Percentiles rank a stretch among this genome's conserved stretches.
Conservation (phyloP, 2,113 vertebrate species). For the Danionella cerebrum region DNA sequence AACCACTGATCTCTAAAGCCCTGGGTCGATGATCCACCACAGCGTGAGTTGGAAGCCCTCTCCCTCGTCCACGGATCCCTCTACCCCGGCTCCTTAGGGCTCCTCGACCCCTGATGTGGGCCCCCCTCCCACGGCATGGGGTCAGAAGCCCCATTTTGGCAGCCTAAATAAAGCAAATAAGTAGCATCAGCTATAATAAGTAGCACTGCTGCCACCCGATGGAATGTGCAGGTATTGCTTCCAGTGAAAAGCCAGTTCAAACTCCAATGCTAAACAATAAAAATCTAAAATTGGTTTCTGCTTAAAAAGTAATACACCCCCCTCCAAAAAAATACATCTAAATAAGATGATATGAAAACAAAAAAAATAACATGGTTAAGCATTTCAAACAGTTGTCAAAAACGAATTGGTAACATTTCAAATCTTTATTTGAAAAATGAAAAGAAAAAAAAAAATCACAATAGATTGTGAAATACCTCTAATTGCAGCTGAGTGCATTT, state of each 20-base stretch:
- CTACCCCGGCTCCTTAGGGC: slow-evolving; percentile 73
- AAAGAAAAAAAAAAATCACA: background rate
- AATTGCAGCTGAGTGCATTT: slow-evolving; percentile 90
- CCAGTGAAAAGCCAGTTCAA: too few relatives aligned
- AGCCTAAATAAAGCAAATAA: slow-evolving; percentile 60
- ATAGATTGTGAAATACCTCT: slow-evolving; percentile 67
- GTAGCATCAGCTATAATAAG: background rate
- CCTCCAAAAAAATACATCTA: too few relatives aligned
- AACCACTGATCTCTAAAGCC: slow-evolving; percentile 83
- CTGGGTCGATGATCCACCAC: slow-evolving; percentile 89
- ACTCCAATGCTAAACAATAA: too few relatives aligned
- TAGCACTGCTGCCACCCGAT: slow-evolving; percentile 1
- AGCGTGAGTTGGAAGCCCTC: slow-evolving; percentile 72
- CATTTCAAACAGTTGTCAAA: too few relatives aligned
- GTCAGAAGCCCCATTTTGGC: slow-evolving; percentile 89
- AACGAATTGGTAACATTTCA: background rate
- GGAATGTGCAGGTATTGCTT: too few relatives aligned
- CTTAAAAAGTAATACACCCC: too few relatives aligned
- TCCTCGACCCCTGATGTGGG: slow-evolving; percentile 71
- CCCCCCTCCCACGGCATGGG: slow-evolving; percentile 75
- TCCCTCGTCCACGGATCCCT: slow-evolving; percentile 74
- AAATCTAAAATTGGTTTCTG: too few relatives aligned
- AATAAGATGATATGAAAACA: too few relatives aligned
- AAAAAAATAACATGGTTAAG: too few relatives aligned
- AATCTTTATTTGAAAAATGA: too few relatives aligned